Evolutionary conservation across 2,888 invertebrate genomes (phyloP), one percentile per base, ranked within the genome.

Genomic region (Acrobasis consociella): DNA sequence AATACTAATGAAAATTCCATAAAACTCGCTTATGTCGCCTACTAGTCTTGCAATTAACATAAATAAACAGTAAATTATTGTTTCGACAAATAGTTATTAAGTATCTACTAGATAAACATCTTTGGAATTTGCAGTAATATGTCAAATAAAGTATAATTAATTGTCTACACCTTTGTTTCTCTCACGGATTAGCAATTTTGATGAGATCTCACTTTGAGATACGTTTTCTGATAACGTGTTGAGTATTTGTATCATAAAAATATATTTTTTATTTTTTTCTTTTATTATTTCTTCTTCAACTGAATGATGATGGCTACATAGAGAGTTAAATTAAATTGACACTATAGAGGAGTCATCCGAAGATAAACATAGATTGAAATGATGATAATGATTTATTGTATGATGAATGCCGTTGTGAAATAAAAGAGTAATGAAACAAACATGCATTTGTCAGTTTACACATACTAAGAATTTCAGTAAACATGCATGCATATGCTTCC

Each of bases 11-110:
- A 86, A 86, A 86, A 91, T 89, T 88, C 87, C 85, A 72, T 75
- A 83, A 82, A 89, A 91, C 89, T 82, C 72, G 89, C 79, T 85
- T 77, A 70, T 75, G 77, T 82, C 83, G 82, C 78, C 83, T 85
- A 85, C 82, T 83, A 76, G 85, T 85, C 82, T 81, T 77, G 75
- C 60, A 64, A 88, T 89, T 89, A 77, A 72, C 87, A 91, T 91
- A 87, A 84, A 83, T 74, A 72, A 66, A 69, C 70, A 71, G 86
- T 91, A 90, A 87, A 90, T 91, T 88, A 86, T 78, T 80, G 77
- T 84, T 85, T 84, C 82, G 89, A 89, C 90, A 89, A 91, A 90
- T 91, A 83, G 85, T 83, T 88, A 87, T 89, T 84, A 73, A 80
- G 75, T 79, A 82, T 75, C 75, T 76, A 76, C 75, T 70, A 72